These are phyloP conservation scores for Cyclura pinguis DNA, from an alignment of 2,797 vertebrate genomes.

Conservation along the genomic window DNA sequence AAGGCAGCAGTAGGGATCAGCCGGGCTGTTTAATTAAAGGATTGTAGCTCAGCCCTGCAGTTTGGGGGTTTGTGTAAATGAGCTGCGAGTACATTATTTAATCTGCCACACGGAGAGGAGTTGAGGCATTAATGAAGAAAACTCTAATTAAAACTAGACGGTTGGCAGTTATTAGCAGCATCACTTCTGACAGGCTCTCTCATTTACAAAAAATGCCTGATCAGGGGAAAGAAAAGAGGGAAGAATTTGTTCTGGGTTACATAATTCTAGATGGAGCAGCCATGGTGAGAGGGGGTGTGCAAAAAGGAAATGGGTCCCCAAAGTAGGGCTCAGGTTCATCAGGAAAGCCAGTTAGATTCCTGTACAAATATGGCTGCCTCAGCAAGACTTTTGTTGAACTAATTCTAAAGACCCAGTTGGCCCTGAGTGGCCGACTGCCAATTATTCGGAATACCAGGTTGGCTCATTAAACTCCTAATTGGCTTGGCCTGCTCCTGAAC, in stretches of 20 bases:
- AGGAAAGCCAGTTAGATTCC: conserved; percentile 4
- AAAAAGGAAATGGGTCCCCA: neutral
- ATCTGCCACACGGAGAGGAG: conserved; percentile 70
- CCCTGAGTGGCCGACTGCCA: conserved; percentile 56
- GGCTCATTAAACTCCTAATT: conserved; percentile 48
- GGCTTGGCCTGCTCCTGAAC: conserved; percentile 53
- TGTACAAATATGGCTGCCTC: conserved; percentile 26
- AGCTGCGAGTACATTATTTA: conserved; percentile 74
- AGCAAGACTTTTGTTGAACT: conserved; percentile 51
- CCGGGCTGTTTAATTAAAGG: conserved; percentile 74
- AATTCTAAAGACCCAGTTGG: conserved; percentile 47
- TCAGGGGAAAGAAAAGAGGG: conserved; percentile 45
- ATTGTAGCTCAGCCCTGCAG: conserved; percentile 69
- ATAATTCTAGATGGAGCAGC: conserved; percentile 34
- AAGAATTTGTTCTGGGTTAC: conserved; percentile 41
- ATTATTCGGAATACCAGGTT: conserved; percentile 51
- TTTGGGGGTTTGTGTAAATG: conserved; percentile 75
- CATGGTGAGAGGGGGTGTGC: neutral
- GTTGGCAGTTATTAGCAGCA: conserved; percentile 75
- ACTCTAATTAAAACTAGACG: conserved; percentile 79
- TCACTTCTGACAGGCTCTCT: conserved; percentile 74
- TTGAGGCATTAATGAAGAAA: conserved; percentile 76
- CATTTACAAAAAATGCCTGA: conserved; percentile 59
- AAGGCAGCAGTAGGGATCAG: conserved; percentile 65
- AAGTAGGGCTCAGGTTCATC: conserved; percentile 34